Percentiles rank a stretch among this genome's conserved stretches.
These are phyloP conservation scores for Empidonax traillii DNA, from an alignment of 2,113 vertebrate species.

Conservation along the genomic window DNA sequence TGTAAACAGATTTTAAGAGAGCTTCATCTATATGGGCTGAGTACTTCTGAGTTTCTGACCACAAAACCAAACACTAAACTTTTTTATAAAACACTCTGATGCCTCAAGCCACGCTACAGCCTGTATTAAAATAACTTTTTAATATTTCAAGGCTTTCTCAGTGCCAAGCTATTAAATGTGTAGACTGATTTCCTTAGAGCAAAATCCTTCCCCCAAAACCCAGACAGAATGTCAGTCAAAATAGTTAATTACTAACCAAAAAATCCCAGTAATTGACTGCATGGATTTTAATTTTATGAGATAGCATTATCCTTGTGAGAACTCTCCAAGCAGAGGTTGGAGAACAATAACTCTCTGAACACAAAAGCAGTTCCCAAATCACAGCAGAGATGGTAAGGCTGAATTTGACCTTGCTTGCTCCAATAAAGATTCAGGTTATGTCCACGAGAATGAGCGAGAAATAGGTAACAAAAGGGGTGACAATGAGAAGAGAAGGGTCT, in stretches of 20 bases:
- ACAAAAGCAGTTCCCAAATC: slow-evolving; percentile 15
- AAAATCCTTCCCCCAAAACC: slow-evolving; percentile 10
- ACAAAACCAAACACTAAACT: not conserved
- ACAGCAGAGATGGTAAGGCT: not conserved
- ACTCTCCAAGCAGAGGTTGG: not conserved
- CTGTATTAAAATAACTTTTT: slow-evolving; percentile 11
- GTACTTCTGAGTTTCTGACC: not conserved
- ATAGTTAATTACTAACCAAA: slow-evolving; percentile 34
- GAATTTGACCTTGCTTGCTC: not conserved
- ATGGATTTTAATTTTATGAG: slow-evolving; percentile 57
- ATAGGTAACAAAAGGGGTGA: not conserved
- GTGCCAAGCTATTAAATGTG: slow-evolving; percentile 29
- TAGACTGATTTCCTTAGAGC: slow-evolving; percentile 10
- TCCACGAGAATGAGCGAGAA: not conserved
- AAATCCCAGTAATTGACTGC: slow-evolving; percentile 26
- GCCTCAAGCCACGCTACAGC: not conserved
- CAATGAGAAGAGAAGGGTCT: not conserved
- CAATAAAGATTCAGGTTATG: not conserved
- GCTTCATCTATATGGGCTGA: not conserved
- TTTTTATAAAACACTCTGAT: not conserved
- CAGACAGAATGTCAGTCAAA: slow-evolving; percentile 37
- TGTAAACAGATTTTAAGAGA: slow-evolving; percentile 5
- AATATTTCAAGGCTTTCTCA: slow-evolving; percentile 34
- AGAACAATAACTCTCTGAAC: slow-evolving; percentile 2
- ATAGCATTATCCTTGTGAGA: not conserved